Base-by-base conservation (phyloP, 2,888 invertebrate genomes). In the Pristionchus mayeri region DNA sequence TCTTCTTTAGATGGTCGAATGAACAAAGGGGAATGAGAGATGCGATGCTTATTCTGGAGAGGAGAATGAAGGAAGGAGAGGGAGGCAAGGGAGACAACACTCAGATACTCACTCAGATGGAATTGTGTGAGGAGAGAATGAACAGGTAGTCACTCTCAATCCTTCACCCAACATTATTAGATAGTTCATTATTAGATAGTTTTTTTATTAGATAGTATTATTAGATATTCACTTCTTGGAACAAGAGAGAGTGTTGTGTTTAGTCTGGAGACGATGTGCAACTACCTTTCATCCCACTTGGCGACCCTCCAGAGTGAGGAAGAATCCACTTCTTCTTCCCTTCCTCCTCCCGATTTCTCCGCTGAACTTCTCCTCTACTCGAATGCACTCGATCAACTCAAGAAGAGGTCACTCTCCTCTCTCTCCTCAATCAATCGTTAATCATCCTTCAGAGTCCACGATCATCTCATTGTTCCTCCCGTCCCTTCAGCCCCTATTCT, bases 251-350 rank as follows among this genome's bases (percentile, higher is more conserved):
- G 52, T 54, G 24, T 24, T 54, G 4, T 16, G 57, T 85, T 44
- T 60, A 86, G 88, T 67, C 84, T 90, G 76, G 90, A 90, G 76
- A 89, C 90, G 13, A 87, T 88, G 88, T 90, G 90, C 87, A 89
- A 89, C 82, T 89, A 88, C 60, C 84, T 90, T 80, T 88, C 89
- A 6, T 76, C 84, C 18, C 86, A 89, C 1, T 63, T 90, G 37
- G 44, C 67, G n/a, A 71, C 85, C 3, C 86, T 90, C 16, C 88
- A 88, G 67, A 86, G 85, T 24, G 87, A 87, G 3, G 85, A 80
- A 30, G 63, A 63, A n/a, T 63, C 63, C 16, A 30, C 30, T 63
- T 24, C 27, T 63, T 63, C 63, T 7, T n/a, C 30, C 16, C 27
- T 57, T 60, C 54, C 54, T 34, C 50, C 48, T 18, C 88, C 90